These are phyloP conservation scores for Helicoverpa armigera DNA, from an alignment of 1,140 invertebrate genomes.

Conservation along the genomic window DNA sequence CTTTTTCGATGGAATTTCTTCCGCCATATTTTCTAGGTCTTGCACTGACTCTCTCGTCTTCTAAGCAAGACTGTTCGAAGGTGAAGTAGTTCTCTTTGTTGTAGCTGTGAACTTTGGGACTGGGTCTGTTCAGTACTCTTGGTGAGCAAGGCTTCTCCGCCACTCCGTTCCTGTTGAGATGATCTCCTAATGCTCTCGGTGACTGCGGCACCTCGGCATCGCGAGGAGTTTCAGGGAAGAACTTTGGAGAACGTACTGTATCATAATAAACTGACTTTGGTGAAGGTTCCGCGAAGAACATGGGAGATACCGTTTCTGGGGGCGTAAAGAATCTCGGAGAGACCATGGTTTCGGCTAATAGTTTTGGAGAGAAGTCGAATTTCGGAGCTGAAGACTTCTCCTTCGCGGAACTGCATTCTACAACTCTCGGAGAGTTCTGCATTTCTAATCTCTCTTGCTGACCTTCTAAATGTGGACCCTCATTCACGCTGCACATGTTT, in stretches of 20 bases:
- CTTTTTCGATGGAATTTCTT: constrained; percentile 79
- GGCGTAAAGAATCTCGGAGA: constrained; percentile 82
- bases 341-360: constrained; percentile 72
- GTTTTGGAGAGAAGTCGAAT: constrained; percentile 82
- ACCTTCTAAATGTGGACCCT: constrained; percentile 68
- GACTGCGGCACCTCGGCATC: constrained; percentile 77
- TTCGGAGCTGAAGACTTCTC: constrained; percentile 78
- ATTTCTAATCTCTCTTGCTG: constrained; percentile 77
- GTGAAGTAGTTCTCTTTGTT: constrained; percentile 84
- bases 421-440: constrained; percentile 79
- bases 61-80: constrained; percentile 70
- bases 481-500: constrained; percentile 80
- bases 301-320: constrained; percentile 78
- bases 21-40: constrained; percentile 75
- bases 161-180: constrained; percentile 78
- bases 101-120: constrained; percentile 79
- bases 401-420: constrained; percentile 80
- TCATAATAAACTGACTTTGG: constrained; percentile 82
- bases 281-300: constrained; percentile 82
- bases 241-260: constrained; percentile 78
- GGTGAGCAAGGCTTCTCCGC: constrained; percentile 80
- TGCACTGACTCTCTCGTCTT: constrained; percentile 65
- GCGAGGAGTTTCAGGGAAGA: constrained; percentile 79
- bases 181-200: constrained; percentile 75
- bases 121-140: constrained; percentile 75